Conservation (phyloP, 2,113 vertebrate species). For the Indicator indicator region DNA sequence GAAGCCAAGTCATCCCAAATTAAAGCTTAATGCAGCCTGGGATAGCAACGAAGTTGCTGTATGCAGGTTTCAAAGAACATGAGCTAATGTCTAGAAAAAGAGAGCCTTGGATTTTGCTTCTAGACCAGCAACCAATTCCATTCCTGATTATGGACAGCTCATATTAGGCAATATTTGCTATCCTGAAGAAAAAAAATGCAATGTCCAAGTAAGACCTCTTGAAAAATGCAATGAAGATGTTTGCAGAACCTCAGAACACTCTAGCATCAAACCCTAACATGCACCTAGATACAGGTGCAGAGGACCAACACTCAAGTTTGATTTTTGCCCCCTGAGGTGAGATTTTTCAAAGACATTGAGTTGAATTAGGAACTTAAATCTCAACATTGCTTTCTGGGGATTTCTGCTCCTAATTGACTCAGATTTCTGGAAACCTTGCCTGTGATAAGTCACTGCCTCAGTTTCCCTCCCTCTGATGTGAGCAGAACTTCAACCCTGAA, state of each 20-base stretch:
- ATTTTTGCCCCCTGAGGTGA: neutral
- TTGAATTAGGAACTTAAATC: neutral
- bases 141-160: neutral
- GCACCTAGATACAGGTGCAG: neutral
- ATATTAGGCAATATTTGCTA: neutral
- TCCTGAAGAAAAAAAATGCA: neutral
- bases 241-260: neutral
- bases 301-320: neutral
- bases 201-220: neutral
- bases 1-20: conserved; percentile 2
- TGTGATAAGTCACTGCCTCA: neutral
- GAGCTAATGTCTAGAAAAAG: conserved; percentile 41
- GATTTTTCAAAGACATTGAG: neutral
- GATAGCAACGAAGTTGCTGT: neutral
- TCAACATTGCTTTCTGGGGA: neutral
- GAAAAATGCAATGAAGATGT: neutral
- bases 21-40: neutral
- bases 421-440: neutral
- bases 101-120: neutral
- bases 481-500: neutral
- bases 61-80: neutral
- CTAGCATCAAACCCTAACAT: fast-evolving
- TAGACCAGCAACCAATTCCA: neutral
- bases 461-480: neutral
- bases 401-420: neutral